Conservation (phyloP, 2,888 invertebrate genomes). For the Parapristionchus giblindavisi region DNA sequence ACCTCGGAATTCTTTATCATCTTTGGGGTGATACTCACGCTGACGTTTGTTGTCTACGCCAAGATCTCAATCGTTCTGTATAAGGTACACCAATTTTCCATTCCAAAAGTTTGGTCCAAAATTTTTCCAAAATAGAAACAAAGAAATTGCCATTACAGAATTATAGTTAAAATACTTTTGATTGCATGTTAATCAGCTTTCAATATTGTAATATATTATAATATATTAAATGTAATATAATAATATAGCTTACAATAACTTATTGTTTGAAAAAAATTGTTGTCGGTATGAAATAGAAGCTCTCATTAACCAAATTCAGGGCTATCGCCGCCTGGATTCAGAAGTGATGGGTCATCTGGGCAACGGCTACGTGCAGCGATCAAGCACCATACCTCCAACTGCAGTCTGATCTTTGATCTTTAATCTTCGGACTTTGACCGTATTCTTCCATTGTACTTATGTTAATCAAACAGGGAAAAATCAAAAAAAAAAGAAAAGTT, state of each 20-base stretch:
- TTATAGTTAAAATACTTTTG: no score
- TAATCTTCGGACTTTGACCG: no score
- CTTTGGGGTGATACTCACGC: constrained; percentile 7
- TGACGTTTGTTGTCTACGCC: constrained; percentile 8
- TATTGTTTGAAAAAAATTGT: no score
- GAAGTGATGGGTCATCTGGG: constrained; percentile 6
- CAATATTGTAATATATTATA: no score
- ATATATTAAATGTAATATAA: no score
- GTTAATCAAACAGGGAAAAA: no score
- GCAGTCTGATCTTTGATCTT: constrained; percentile 8
- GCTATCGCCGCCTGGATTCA: constrained; percentile 16
- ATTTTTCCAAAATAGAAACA: no score
- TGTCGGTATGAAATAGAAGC: not conserved
- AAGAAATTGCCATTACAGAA: no score
- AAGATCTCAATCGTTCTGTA: constrained; percentile 31
- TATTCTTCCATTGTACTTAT: no score
- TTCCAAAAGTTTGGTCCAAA: not conserved
- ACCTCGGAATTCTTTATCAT: constrained; percentile 31
- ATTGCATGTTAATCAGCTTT: no score
- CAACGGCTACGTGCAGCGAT: constrained; percentile 10
- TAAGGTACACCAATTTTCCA: constrained; percentile 1
- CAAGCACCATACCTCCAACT: constrained; percentile 13
- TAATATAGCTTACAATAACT: no score
- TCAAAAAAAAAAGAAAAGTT: no score
- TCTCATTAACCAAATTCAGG: not conserved